A percentile compares a stretch with the other conserved stretches of the same genome.
phyloP scores from a whole-genome alignment of 1,140 invertebrate species.

The Uloborus diversus region DNA sequence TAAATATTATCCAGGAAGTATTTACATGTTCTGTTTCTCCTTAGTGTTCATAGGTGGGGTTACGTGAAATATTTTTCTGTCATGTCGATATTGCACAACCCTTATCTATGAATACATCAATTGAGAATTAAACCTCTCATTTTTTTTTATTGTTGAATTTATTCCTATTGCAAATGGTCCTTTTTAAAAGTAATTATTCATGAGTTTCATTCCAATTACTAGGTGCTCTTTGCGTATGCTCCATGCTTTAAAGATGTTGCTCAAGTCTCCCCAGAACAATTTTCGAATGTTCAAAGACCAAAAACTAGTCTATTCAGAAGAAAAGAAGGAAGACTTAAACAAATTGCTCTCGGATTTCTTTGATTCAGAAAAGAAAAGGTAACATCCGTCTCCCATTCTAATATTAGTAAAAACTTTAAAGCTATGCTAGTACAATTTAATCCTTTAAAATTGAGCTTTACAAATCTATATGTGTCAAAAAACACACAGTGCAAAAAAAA shows the following conservation, averaged over 20 bases:
- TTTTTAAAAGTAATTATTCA: not conserved
- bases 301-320: constrained; percentile 32
- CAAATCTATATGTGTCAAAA: too few relatives aligned
- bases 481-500: too few relatives aligned
- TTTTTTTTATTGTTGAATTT: not conserved
- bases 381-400: not conserved
- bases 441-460: too few relatives aligned
- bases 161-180: not conserved
- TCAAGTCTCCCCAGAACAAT: constrained; percentile 29
- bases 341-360: constrained; percentile 24
- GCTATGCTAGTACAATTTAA: too few relatives aligned
- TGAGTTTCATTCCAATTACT: not conserved
- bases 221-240: constrained; percentile 23
- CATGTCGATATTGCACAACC: too few relatives aligned
- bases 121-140: too few relatives aligned
- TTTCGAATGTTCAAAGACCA: constrained; percentile 44
- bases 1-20: too few relatives aligned
- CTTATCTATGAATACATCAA: too few relatives aligned
- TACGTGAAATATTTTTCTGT: too few relatives aligned
- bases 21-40: too few relatives aligned
- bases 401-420: too few relatives aligned
- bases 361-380: not conserved
- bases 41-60: too few relatives aligned
- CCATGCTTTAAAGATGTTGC: constrained; percentile 37
- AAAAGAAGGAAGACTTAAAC: constrained; percentile 16